Base-by-base conservation (phyloP, 2,113 vertebrate genomes). In the Albula glossodonta region DNA sequence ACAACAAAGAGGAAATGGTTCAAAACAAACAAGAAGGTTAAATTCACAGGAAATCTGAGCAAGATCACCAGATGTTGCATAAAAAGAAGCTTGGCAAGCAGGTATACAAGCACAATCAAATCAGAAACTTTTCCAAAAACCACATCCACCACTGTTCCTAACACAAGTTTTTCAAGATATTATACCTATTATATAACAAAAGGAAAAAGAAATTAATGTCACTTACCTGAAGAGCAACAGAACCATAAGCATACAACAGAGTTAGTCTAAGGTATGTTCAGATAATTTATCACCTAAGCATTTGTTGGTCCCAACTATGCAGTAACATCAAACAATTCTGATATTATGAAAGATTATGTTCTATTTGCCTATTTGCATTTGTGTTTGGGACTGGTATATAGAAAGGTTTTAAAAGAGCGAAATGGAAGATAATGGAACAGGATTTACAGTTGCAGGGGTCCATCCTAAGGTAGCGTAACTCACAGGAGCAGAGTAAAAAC, bases 51-150 rank as follows among this genome's bases (percentile, higher is more conserved):
- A 66, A 2, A 66, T 19, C 2, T 19, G 53, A 66, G 60, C 15
- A 57, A 74, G n/a, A 50, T 48, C 49, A 70, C 48, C 82, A 83
- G 82, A 83, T 83, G 82, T 83, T 74, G 17, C 12, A 60, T 6
- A 11, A 9, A 83, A 83, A 66, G 60, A n/a, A 48, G n/a, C 22
- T 74, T 70, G 60, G 82, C 60, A 70, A 74, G 13, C 82, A 49
- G 51, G 50, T 74, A 51, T 13, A 10, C 51, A 60, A 74, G 19
- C 63, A 74, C 49, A 74, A 48, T 5, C 31, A 48, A 60, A 53
- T 48, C 53, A 57, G 17, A 70, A 83, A 83, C 82, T 19, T 19
- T 83, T 31, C 82, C 63, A 51, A 74, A 50, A 51, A 51, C 19
- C n/a, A 83, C 49, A 82, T 63, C 63, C 22, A n/a, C 31, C 56